Conservation (phyloP, 2,797 vertebrate genomes). For the Sebastes vulpes region DNA sequence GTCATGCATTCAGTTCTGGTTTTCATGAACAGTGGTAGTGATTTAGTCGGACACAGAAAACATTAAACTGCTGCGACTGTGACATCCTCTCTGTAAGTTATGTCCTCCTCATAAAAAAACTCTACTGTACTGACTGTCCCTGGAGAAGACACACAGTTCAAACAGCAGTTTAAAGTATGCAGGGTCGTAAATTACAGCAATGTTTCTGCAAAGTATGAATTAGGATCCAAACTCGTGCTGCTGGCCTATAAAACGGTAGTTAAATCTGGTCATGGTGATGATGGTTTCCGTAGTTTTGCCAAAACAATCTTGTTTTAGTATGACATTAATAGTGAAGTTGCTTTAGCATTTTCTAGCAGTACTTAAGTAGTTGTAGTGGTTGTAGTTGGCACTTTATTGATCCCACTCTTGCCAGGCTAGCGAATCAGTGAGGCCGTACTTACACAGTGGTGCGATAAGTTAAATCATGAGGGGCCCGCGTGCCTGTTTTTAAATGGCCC, state of each 20-base stretch:
- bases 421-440: not conserved
- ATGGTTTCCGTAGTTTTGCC: not conserved
- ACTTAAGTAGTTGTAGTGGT: not conserved
- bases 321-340: not conserved
- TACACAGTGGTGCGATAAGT: not conserved
- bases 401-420: not conserved
- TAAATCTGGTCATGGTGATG: not conserved
- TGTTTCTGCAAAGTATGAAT: not conserved
- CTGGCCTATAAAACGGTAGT: not conserved
- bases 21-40: not conserved
- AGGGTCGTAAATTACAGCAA: not conserved
- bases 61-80: not conserved
- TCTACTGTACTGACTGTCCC: not conserved
- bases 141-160: not conserved
- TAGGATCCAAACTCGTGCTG: not conserved
- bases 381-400: not conserved
- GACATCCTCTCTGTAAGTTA: slow-evolving; percentile 10
- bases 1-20: not conserved
- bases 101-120: not conserved
- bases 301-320: not conserved
- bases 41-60: slow-evolving; percentile 3
- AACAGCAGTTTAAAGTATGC: not conserved
- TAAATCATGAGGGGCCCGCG: not conserved
- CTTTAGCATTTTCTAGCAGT: not conserved
- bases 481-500: no score